Base-by-base conservation (phyloP, 2,888 invertebrate species). In the Trypoxylon attenuatum region DNA sequence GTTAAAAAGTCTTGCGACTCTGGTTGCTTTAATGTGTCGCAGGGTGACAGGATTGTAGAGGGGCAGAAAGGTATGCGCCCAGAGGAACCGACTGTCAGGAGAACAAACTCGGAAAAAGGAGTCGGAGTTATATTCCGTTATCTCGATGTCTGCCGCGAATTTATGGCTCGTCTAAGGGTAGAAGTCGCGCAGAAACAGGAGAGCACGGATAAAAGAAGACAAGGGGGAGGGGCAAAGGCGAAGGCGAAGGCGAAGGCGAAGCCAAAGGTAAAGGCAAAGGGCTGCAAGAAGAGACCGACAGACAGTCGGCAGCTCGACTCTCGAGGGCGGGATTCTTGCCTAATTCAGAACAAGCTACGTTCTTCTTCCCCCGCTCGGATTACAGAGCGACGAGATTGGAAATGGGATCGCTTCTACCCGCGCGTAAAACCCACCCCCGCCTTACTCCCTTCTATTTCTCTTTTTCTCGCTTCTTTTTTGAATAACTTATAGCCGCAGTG, bases 271-370 rank as follows among this genome's bases (percentile, higher is more conserved):
- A 18, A 33, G 39, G 45, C 25, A 25, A n/a, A n/a, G 43, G 10
- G 22, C 18, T 13, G 38, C 1, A 13, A 4, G 33, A 33, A 10
- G 10, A 33, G 13, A 13, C 33, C n/a, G 21, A 38, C 42, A 1
- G 53, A 13, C 23, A 6, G 29, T 23, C 27, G 46, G 43, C 49
- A 58, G 47, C 45, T 53, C 15, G 51, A 27, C 3, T 64, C 68
- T 66, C 74, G 59, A 53, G 61, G 66, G 59, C 51, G 67, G n/a
- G 60, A 63, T 78, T 71, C 66, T 60, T 62, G 57, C 63, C 69
- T 77, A 76, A 76, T 78, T 78, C 71, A 60, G 58, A 69, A 60
- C 50, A 69, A 58, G 62, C 54, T 55, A 54, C 53, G 50, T 39
- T 42, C 57, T 55, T 42, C 47, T 39, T 41, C 33, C 21, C 16